phyloP scores from a whole-genome alignment of 2,797 vertebrate species.

The Nothura maculosa region DNA sequence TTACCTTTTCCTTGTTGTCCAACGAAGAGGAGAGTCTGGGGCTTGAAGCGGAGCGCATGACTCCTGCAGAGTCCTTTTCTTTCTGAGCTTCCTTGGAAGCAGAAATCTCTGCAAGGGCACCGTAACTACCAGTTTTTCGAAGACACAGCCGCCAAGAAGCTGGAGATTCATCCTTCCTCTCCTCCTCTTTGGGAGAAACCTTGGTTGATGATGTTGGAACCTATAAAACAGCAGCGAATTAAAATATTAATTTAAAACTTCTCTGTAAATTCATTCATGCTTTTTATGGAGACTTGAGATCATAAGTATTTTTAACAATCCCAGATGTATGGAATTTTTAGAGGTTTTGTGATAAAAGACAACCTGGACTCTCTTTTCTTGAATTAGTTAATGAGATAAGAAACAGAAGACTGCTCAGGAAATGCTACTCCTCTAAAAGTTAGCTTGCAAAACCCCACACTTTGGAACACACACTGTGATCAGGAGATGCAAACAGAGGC shows the following conservation, averaged over 20 bases:
- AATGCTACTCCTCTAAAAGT: constrained; percentile 68
- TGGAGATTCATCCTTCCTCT: constrained; percentile 96
- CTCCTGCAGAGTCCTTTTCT: constrained; percentile 93
- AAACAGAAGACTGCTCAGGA: constrained; percentile 56
- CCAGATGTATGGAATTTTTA: neutral
- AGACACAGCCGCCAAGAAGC: constrained; percentile 95
- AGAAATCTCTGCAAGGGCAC: constrained; percentile 96
- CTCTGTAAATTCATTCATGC: neutral
- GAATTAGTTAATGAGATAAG: constrained; percentile 76
- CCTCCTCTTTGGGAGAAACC: constrained; percentile 93
- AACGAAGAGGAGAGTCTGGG: constrained; percentile 94
- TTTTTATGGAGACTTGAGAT: neutral
- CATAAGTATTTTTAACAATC: neutral
- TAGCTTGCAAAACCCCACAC: constrained; percentile 77
- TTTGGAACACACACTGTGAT: constrained; percentile 67
- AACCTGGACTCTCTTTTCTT: constrained; percentile 30
- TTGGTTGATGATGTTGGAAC: constrained; percentile 86
- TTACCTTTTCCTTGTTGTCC: constrained; percentile 95
- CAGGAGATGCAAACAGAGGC: constrained; percentile 67
- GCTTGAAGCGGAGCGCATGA: constrained; percentile 98
- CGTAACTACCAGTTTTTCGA: constrained; percentile 97
- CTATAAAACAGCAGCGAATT: constrained; percentile 71
- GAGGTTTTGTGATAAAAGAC: neutral
- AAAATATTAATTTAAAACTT: neutral
- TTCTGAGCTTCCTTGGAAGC: constrained; percentile 96